Evolutionary conservation across 2,113 vertebrate species (phyloP).

Genomic region (Turdus rufiventris): DNA sequence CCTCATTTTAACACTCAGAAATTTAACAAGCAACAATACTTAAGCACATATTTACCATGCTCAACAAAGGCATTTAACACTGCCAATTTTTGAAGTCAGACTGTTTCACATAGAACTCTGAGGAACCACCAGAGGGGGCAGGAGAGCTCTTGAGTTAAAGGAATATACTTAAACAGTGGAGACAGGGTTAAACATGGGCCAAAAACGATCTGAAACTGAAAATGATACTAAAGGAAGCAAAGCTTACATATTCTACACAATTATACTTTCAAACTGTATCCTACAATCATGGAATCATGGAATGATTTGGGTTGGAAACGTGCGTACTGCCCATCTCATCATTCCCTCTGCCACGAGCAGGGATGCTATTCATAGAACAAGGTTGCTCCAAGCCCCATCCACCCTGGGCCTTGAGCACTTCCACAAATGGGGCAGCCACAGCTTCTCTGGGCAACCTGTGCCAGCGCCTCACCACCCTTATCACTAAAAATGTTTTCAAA

Average conservation of each 20-base stretch:
- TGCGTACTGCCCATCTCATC: fast-evolving
- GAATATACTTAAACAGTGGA: fast-evolving
- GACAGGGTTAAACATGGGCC: fast-evolving
- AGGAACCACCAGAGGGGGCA: not conserved
- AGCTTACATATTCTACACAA: not conserved
- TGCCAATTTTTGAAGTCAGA: not conserved
- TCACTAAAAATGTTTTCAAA: not conserved
- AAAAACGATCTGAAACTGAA: not conserved
- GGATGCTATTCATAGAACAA: not conserved
- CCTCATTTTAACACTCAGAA: not conserved
- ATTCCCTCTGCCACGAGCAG: not conserved
- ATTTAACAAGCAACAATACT: not conserved
- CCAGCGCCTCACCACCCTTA: not conserved
- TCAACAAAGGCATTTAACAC: not conserved
- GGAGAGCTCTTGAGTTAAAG: not conserved
- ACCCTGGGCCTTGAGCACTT: not conserved
- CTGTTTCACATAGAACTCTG: not conserved
- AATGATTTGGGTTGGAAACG: not conserved
- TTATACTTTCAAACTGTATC: not conserved
- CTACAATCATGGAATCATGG: not conserved
- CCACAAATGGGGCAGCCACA: not conserved
- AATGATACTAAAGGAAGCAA: not conserved
- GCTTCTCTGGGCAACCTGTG: not conserved
- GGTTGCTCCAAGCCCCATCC: not conserved
- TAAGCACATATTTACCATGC: not conserved